Percentiles rank a stretch among this genome's conserved stretches.
Evolutionary conservation across 1,140 invertebrate genomes (phyloP).

Genomic region (Elymnias hypermnestra): DNA sequence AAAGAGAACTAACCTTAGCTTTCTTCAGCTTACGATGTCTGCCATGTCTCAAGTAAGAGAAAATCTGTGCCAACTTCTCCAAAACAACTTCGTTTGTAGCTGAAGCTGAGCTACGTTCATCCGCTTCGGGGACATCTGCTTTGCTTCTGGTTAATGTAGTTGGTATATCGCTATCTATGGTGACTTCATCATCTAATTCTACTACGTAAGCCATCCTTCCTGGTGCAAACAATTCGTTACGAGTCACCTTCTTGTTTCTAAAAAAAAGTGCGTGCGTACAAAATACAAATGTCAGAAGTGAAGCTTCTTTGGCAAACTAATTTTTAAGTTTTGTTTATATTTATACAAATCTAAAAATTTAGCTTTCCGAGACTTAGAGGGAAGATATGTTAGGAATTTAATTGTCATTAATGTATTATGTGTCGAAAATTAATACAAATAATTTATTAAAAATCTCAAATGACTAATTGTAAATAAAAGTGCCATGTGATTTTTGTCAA

Average conservation of each 20-base stretch:
- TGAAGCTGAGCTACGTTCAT: conserved; percentile 82
- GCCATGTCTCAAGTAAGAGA: conserved; percentile 94
- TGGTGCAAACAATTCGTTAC: conserved; percentile 96
- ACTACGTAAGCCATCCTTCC: conserved; percentile 99
- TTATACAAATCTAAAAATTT: too few relatives aligned
- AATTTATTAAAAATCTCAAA: too few relatives aligned
- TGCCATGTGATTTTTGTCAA: too few relatives aligned
- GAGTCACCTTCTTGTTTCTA: conserved; percentile 82
- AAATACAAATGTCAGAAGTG: too few relatives aligned
- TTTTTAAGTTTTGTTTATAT: too few relatives aligned
- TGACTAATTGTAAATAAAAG: too few relatives aligned
- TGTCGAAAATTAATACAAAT: too few relatives aligned
- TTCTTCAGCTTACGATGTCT: conserved; percentile 88
- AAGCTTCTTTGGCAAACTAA: too few relatives aligned
- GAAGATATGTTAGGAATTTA: too few relatives aligned
- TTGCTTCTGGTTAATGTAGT: conserved; percentile 97
- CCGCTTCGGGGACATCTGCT: conserved; percentile 89
- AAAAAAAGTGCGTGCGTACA: too few relatives aligned
- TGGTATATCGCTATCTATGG: conserved; percentile 94
- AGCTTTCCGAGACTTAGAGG: too few relatives aligned
- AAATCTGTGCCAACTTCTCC: conserved; percentile 97
- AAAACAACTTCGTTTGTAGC: conserved; percentile 97
- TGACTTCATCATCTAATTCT: conserved; percentile 91
- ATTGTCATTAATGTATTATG: too few relatives aligned
- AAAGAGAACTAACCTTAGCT: conserved; percentile 78